phyloP scores from a whole-genome alignment of 2,888 invertebrate species.

The Acrocera orbiculus region DNA sequence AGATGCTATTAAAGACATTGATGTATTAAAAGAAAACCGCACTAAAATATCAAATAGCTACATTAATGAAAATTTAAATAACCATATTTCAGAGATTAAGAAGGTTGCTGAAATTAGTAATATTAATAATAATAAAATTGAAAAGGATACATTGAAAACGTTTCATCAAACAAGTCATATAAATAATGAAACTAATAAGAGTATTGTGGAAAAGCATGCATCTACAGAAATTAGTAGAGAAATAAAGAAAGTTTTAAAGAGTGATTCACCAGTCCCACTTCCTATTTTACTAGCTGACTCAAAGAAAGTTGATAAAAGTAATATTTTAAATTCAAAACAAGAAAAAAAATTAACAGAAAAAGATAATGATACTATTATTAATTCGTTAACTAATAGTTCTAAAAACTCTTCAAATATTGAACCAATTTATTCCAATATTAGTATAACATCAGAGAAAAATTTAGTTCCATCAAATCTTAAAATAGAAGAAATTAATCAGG shows the following conservation, averaged over 20 bases:
- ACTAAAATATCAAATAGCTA: too few species aligned
- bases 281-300: slow-evolving; percentile 21
- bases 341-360: too few species aligned
- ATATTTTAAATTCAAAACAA: too few species aligned
- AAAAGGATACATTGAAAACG: background rate
- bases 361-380: too few species aligned
- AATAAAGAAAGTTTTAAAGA: background rate
- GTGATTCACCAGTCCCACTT: slow-evolving; percentile 20
- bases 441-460: background rate
- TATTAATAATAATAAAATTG: slow-evolving; percentile 15
- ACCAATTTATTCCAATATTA: background rate
- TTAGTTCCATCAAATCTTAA: background rate
- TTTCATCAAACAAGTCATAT: background rate
- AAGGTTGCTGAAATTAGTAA: too few species aligned
- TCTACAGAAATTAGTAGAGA: background rate
- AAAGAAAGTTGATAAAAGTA: too few species aligned
- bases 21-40: too few species aligned
- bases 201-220: background rate
- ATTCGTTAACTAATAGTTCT: too few species aligned
- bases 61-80: too few species aligned
- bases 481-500: background rate
- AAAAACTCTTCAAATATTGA: slow-evolving; percentile 18
- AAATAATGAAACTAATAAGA: slow-evolving; percentile 1
- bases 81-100: too few species aligned
- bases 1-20: too few species aligned